phyloP scores from a whole-genome alignment of 2,797 vertebrate genomes.

The Danio choprae region DNA sequence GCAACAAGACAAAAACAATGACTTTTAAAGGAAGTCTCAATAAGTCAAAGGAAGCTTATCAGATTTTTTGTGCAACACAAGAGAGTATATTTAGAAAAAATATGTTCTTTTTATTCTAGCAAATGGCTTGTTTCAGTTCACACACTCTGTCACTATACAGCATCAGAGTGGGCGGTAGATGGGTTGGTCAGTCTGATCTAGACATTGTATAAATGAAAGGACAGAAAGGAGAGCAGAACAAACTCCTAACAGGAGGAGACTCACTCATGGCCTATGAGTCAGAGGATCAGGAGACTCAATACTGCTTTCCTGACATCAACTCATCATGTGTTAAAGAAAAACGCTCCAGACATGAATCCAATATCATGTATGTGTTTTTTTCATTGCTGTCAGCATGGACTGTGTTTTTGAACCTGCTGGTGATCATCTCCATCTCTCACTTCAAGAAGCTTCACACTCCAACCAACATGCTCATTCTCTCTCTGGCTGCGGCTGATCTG shows the following conservation, averaged over 20 bases:
- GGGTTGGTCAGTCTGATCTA: neutral
- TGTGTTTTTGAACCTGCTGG: neutral
- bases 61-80: too few relatives aligned
- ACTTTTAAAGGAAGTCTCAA: too few relatives aligned
- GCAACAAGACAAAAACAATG: too few relatives aligned
- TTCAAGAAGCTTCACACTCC: slow-evolving; percentile 43
- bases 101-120: too few relatives aligned
- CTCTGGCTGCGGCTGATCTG: slow-evolving; percentile 30
- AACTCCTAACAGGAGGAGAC: neutral
- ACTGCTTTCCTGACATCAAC: too few relatives aligned
- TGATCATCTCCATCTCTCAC: slow-evolving; percentile 50
- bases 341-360: neutral
- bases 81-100: too few relatives aligned
- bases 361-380: slow-evolving; percentile 24
- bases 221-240: neutral
- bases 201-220: neutral
- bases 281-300: neutral
- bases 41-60: too few relatives aligned
- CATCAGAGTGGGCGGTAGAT: neutral
- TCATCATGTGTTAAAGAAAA: too few relatives aligned
- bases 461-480: slow-evolving; percentile 43
- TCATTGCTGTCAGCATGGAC: slow-evolving; percentile 23
- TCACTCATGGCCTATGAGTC: slow-evolving; percentile 15
- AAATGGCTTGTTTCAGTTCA: too few relatives aligned
- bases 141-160: too few relatives aligned